phyloP scores from a whole-genome alignment of 2,888 invertebrate species.

The Aporophyla nigra region DNA sequence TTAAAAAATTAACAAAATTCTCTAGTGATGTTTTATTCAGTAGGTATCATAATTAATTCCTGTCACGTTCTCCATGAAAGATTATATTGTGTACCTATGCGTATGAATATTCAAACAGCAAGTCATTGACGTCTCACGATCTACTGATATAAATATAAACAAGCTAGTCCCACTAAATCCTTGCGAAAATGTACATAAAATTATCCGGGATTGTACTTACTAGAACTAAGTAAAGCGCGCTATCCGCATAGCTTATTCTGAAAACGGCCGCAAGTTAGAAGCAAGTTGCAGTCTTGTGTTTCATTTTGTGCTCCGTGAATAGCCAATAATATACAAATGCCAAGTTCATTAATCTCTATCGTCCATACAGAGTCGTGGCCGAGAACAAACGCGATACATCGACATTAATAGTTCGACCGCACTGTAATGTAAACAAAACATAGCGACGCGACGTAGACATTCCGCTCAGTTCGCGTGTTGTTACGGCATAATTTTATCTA shows the following conservation, averaged over 20 bases:
- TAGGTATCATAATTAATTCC: conserved; percentile 69
- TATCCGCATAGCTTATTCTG: conserved; percentile 23
- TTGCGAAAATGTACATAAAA: conserved; percentile 44
- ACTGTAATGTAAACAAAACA: conserved; percentile 67
- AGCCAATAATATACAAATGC: conserved; percentile 64
- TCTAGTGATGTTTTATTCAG: conserved; percentile 68
- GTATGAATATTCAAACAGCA: conserved; percentile 80
- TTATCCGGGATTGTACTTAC: conserved; percentile 21
- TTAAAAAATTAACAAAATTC: conserved; percentile 58
- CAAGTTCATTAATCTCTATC: conserved; percentile 65
- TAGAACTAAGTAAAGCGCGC: conserved; percentile 30
- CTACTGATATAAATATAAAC: conserved; percentile 59
- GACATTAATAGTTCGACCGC: conserved; percentile 57
- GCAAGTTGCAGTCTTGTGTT: conserved; percentile 36
- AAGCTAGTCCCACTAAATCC: conserved; percentile 50
- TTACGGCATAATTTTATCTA: conserved; percentile 78
- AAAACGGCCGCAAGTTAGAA: conserved; percentile 35
- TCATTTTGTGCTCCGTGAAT: conserved; percentile 59
- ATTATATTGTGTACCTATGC: conserved; percentile 71
- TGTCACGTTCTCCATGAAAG: conserved; percentile 73
- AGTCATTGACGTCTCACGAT: conserved; percentile 60
- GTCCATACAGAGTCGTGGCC: conserved; percentile 44
- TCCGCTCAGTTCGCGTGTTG: conserved; percentile 64
- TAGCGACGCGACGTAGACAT: conserved; percentile 46
- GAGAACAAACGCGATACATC: conserved; percentile 52